These are phyloP conservation scores for Bubo blakistoni DNA, from an alignment of 2,113 vertebrate species.

Conservation along the genomic window DNA sequence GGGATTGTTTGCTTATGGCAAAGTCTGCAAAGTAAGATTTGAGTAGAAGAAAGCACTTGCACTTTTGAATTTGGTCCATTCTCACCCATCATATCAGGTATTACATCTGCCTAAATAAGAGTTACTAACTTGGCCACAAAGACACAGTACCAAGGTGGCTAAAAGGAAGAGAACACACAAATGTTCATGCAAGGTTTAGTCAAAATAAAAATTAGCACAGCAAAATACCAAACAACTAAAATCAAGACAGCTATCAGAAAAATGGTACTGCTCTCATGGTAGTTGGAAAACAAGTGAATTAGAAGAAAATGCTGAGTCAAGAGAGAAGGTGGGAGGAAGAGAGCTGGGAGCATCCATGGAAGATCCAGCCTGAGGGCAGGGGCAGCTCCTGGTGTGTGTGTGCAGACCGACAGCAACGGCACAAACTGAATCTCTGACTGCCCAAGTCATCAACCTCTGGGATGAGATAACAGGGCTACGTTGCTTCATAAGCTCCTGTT, in stretches of 20 bases:
- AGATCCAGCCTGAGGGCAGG: background rate
- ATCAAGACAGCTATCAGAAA: background rate
- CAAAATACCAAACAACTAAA: background rate
- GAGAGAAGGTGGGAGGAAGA: background rate
- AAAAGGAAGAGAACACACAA: background rate
- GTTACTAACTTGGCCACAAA: background rate
- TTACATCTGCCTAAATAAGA: background rate
- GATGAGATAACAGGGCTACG: background rate
- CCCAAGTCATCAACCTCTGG: accelerated
- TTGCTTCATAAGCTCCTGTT: background rate
- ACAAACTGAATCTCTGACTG: background rate
- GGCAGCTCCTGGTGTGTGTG: background rate
- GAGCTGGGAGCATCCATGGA: background rate
- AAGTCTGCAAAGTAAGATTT: background rate
- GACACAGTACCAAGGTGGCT: background rate
- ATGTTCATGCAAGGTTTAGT: background rate
- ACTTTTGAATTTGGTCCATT: background rate
- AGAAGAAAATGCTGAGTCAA: background rate
- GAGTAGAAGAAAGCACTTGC: background rate
- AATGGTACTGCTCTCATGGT: background rate
- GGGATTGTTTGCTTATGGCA: background rate
- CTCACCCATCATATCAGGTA: background rate
- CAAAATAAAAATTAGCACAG: background rate
- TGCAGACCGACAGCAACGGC: background rate
- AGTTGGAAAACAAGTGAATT: background rate